Evolutionary conservation across 2,113 vertebrate genomes (phyloP), one percentile per base, ranked within the genome.

Genomic region (Paratilapia polleni): DNA sequence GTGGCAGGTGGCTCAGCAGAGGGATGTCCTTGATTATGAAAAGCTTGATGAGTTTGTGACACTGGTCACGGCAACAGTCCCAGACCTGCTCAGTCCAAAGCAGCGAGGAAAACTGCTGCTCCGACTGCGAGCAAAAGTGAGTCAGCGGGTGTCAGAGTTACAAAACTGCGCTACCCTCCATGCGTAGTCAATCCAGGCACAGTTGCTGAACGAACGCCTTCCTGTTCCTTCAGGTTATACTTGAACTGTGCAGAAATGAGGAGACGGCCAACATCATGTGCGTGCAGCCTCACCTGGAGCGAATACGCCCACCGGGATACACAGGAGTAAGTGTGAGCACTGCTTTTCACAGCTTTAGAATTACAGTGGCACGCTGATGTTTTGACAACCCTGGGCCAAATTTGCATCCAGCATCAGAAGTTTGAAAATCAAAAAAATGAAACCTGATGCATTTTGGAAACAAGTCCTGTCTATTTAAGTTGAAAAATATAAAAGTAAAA

Each of bases 91-190:
- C 38, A 89, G 75, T 47, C 94, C 92, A 19, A 94, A 94, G 52
- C 96, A 97, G 59, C 81, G 94, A 8, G 94, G 92, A 28, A 95
- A 95, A 36, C 92, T 97, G 38, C 94, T 94, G 17, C 89, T 96
- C 68, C 93, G 93, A 1, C 91, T 97, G 62, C 90, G 95, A 83
- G 95, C 95, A 2, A 95, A 91, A 94, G 96, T 96, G 91, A 84
- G 93, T 84, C 28, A 8, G 41, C 1, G 11, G 36, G 14, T 41
- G 28, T 43, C 0, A 4, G 6, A 12, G 4, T 19, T 10, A 17
- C 13, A 56, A 7, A 26, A 80, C 43, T 20, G 15, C 7, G 10
- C 36, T 66, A 13, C 6, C 14, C 41, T 52, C 17, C 22, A 68
- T n/a, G 24, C 6, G 22, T 68, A 22, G 15, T 9, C 28, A 70